Percentiles rank a stretch among this genome's conserved stretches.
These are phyloP conservation scores for Siniperca knerii DNA, from an alignment of 2,113 vertebrate species.

Conservation along the genomic window DNA sequence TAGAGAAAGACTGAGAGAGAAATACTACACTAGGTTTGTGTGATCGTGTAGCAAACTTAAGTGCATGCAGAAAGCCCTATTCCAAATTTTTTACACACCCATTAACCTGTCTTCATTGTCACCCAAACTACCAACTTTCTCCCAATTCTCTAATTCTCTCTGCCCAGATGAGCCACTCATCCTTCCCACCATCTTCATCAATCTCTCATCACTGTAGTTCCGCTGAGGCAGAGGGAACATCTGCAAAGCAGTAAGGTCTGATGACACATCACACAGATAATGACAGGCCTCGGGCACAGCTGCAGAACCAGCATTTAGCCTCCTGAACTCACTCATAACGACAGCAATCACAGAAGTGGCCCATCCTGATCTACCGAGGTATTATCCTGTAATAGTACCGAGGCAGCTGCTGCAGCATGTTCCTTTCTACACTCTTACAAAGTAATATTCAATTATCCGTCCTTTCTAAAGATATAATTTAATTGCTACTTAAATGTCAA, in stretches of 20 bases:
- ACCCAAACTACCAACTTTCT: conserved; percentile 50
- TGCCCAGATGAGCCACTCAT: conserved; percentile 46
- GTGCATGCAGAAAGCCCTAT: conserved; percentile 4
- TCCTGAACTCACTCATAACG: conserved; percentile 26
- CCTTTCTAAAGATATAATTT: neutral
- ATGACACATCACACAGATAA: conserved; percentile 81
- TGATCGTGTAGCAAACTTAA: neutral
- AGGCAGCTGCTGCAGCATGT: conserved; percentile 18
- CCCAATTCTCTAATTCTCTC: conserved; percentile 24
- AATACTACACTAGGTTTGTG: neutral
- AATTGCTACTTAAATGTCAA: neutral
- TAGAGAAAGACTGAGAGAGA: neutral
- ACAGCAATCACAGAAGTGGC: conserved; percentile 22
- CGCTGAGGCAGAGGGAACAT: conserved; percentile 69
- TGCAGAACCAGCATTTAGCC: conserved; percentile 65
- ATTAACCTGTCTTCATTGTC: conserved; percentile 40
- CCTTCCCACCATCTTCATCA: conserved; percentile 45
- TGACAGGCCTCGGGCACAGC: conserved; percentile 77
- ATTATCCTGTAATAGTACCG: neutral
- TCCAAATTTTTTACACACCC: neutral
- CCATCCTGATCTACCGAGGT: conserved; percentile 6
- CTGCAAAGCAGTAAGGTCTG: conserved; percentile 64
- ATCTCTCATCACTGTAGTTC: conserved; percentile 51
- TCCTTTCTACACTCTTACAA: neutral
- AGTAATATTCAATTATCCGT: neutral